Evolutionary conservation across 2,888 invertebrate genomes (phyloP), one percentile per base, ranked within the genome.

Genomic region (Isoperla grammatica): DNA sequence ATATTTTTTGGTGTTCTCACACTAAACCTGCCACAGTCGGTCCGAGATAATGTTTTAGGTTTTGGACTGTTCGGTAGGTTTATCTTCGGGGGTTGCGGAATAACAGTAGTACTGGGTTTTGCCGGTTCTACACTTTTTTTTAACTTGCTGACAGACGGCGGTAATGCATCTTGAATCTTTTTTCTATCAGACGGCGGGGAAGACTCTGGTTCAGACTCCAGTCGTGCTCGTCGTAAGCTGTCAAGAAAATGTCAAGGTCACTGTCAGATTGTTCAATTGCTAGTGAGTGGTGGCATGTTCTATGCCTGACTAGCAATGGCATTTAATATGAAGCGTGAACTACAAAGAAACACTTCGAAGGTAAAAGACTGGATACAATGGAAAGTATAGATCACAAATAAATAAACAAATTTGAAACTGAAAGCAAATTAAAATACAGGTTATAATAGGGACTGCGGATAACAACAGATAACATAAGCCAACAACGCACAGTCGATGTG

Each of bases 11-110:
- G 45, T 13, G 57, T 76, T 69, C 87, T 76, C 69, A 86, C 79
- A 69, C 85, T 86, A 67, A 81, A 80, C 65, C 85, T 75, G 29
- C 88, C 81, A 61, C 80, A 81, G 68, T 86, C 85, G 19, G 77
- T 80, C 65, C 85, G 75, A 6, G 81, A 77, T 68, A 82, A 78
- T 50, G 75, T 39, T 53, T 53, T 53, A n/a, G 53, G 57, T 56
- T 65, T 63, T 4, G 59, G 49, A 39, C 50, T 60, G 40, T 59
- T 59, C 9, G 61, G 20, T 35, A 56, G 45, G 4, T 15, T n/a
- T 39, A 15, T 46, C 23, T 60, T 37, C 20, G 64, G 56, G 15
- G 57, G 59, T 20, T 63, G 67, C 59, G 45, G 62, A 35, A 55
- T 29, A 29, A n/a, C n/a, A n/a, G 5, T 29, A 29, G 29, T 55